A percentile compares a stretch with the other conserved stretches of the same genome.
These are phyloP conservation scores for Danio jaintianensis DNA, from an alignment of 2,797 vertebrate genomes.

Conservation along the genomic window DNA sequence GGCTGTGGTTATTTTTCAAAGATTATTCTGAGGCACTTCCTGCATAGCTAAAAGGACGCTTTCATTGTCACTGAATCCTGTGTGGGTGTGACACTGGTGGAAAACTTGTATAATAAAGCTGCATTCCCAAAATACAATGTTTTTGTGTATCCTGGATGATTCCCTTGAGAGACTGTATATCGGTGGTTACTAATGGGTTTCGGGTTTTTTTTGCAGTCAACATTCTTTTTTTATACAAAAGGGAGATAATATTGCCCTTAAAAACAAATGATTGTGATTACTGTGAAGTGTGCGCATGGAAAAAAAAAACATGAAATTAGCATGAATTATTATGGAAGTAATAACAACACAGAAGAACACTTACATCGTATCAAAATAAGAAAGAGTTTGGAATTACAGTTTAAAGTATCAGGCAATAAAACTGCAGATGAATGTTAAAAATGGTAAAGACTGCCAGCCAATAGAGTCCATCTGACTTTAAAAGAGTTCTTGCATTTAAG, in stretches of 20 bases:
- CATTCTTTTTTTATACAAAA: neutral
- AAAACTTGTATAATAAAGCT: constrained; percentile 25
- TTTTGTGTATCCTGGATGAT: constrained; percentile 55
- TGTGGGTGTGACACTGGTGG: constrained; percentile 34
- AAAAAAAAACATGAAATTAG: neutral
- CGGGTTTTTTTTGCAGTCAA: too few relatives aligned
- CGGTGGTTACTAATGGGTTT: neutral
- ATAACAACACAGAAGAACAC: too few relatives aligned
- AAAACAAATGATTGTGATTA: neutral
- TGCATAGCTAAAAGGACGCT: constrained; percentile 31
- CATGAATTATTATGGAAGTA: too few relatives aligned
- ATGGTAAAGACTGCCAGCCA: too few relatives aligned
- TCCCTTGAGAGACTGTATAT: constrained; percentile 42
- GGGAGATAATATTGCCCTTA: neutral
- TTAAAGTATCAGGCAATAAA: too few relatives aligned
- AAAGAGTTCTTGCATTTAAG: too few relatives aligned
- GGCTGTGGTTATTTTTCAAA: constrained; percentile 35
- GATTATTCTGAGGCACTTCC: constrained; percentile 56
- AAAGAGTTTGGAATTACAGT: too few relatives aligned
- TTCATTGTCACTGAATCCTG: constrained; percentile 54
- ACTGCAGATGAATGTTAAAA: too few relatives aligned
- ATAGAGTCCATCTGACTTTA: too few relatives aligned
- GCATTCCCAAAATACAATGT: constrained; percentile 49
- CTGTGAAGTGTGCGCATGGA: neutral
- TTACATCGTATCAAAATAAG: too few relatives aligned